Base-by-base conservation (phyloP, 2,113 vertebrate genomes). In the Ptilorrhoa leucosticta region DNA sequence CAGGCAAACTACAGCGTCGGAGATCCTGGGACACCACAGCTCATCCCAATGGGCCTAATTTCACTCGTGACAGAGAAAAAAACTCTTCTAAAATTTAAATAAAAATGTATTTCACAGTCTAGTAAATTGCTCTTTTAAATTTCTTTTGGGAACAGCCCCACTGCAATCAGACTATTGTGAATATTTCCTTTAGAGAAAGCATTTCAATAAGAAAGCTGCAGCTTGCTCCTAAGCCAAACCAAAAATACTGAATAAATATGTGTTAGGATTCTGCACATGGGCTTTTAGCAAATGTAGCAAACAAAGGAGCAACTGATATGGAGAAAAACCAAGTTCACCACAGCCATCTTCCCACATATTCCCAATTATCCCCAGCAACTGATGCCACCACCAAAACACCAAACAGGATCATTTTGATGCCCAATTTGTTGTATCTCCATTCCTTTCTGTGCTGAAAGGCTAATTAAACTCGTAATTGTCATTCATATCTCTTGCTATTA, bases 381-480 rank as follows among this genome's bases (percentile, higher is more conserved):
- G 44, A 50, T 30, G 24, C 6, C 4, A 56, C 40, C 37, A 86
- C 75, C 81, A 90, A 64, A 95, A 68, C 26, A 76, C 82, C 82
- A 82, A 68, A 82, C 16, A 30, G 22, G 19, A 68, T 44, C 26
- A 53, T 92, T 94, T 88, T 23, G 21, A 64, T 82, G 31, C 1
- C 7, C 3, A 47, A 5, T 66, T 37, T 48, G 10, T 56, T 63
- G 15, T 21, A 87, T 66, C 82, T 90, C 26, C 44, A 44, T 18
- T 75, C 15, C 63, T 88, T 90, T 89, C 84, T 47, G 37, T 53
- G 42, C 53, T 64, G 71, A 94, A 93, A 81, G 53, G 18, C 47
- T 94, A 95, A 96, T 96, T 94, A 96, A 86, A 73, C 66, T 88
- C n/a, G 39, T 89, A 95, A 89, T 83, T 95, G 72, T 81, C 56